Conservation (phyloP, 2,797 vertebrate species). For the Acrossocheilus wenchowensis region DNA sequence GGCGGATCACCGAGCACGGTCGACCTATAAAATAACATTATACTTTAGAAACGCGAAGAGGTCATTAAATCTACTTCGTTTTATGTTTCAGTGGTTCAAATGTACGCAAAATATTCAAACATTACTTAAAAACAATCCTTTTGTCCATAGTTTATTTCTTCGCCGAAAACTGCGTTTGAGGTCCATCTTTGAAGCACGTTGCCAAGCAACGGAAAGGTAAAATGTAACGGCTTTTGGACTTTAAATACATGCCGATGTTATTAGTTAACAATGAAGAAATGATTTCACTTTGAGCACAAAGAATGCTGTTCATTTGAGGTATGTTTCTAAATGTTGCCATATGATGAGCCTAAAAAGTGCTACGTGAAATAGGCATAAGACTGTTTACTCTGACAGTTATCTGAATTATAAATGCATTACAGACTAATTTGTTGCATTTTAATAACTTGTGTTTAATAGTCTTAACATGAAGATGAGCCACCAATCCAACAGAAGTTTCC, state of each 20-base stretch:
- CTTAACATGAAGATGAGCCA: slow-evolving; percentile 42
- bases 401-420: background rate
- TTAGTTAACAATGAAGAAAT: background rate
- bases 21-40: background rate
- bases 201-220: slow-evolving; percentile 16
- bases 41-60: background rate
- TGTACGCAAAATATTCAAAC: background rate
- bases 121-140: background rate
- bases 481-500: slow-evolving; percentile 32
- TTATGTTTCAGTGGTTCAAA: background rate
- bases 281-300: background rate
- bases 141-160: background rate
- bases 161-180: background rate
- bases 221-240: slow-evolving; percentile 6
- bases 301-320: background rate
- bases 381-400: background rate
- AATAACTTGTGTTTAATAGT: slow-evolving; percentile 19
- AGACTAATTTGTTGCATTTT: background rate
- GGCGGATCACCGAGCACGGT: slow-evolving; percentile 26
- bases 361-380: too few relatives aligned
- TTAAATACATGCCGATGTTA: background rate
- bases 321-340: background rate
- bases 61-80: background rate
- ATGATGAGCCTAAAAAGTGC: background rate
- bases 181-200: slow-evolving; percentile 17